Conservation (phyloP, 2,797 vertebrate species). For the Setipinna tenuifilis region DNA sequence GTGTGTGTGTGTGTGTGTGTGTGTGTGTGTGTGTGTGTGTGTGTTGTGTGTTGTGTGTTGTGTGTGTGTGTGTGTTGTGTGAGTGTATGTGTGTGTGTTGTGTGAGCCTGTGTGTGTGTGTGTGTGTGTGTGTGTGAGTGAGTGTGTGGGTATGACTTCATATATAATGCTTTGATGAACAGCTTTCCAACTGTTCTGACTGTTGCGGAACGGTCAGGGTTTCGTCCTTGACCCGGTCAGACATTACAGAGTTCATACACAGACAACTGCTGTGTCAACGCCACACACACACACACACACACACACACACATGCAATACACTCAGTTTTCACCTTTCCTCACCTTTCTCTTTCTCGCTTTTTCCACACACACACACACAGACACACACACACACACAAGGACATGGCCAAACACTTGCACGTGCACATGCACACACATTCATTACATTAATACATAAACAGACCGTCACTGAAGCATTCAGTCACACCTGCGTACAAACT, state of each 20-base stretch:
- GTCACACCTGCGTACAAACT: conserved; percentile 15
- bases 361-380: neutral
- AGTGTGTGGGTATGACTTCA: neutral
- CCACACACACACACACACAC: conserved; percentile 15
- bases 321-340: conserved; percentile 7
- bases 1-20: conserved; percentile 9
- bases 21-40: no score
- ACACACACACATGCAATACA: neutral
- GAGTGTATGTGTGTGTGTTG: neutral
- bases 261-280: conserved; percentile 6
- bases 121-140: neutral
- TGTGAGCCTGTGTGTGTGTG: neutral
- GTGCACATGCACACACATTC: conserved; percentile 13
- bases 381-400: neutral
- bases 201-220: conserved; percentile 20
- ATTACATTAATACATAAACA: conserved; percentile 27
- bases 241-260: conserved; percentile 15
- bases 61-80: neutral
- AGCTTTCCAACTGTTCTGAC: conserved; percentile 12
- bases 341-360: neutral
- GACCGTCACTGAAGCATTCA: conserved; percentile 20
- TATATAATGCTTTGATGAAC: neutral
- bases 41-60: conserved; percentile 34
- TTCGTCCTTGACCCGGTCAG: conserved; percentile 6
- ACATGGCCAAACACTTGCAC: neutral